phyloP scores from a whole-genome alignment of 2,113 vertebrate genomes.

The Bambusicola thoracicus region DNA sequence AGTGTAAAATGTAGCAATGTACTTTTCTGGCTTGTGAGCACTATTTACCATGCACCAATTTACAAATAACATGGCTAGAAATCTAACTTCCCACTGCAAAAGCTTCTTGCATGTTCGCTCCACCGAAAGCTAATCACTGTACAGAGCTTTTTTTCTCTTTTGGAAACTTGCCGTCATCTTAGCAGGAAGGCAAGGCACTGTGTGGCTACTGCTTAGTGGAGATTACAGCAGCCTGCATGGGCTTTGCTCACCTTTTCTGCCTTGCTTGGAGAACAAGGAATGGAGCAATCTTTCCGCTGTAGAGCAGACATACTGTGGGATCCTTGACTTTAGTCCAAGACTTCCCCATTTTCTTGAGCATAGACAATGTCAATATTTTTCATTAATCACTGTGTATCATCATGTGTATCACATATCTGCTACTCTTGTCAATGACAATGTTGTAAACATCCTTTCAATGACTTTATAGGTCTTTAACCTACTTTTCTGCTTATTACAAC shows the following conservation, averaged over 20 bases:
- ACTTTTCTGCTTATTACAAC: not conserved
- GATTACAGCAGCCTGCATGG: not conserved
- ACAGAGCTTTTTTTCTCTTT: not conserved
- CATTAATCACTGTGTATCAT: not conserved
- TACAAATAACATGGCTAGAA: not conserved
- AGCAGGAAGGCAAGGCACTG: not conserved
- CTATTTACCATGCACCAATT: not conserved
- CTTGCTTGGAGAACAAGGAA: not conserved
- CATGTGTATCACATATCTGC: too few species aligned
- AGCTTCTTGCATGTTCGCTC: not conserved
- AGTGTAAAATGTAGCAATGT: slow-evolving; percentile 8
- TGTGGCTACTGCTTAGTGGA: not conserved
- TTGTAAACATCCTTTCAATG: not conserved
- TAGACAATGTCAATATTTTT: not conserved
- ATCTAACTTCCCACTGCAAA: not conserved
- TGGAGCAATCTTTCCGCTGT: not conserved
- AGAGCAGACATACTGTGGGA: not conserved
- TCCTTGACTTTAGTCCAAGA: not conserved
- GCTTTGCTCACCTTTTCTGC: not conserved
- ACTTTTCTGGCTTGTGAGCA: not conserved
- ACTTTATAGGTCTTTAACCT: not conserved
- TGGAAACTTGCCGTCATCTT: not conserved
- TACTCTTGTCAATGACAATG: not conserved
- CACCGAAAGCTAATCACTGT: not conserved
- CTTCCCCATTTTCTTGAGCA: not conserved